Evolutionary conservation across 2,888 invertebrate genomes (phyloP).

Genomic region (Dysmachus trigonus): DNA sequence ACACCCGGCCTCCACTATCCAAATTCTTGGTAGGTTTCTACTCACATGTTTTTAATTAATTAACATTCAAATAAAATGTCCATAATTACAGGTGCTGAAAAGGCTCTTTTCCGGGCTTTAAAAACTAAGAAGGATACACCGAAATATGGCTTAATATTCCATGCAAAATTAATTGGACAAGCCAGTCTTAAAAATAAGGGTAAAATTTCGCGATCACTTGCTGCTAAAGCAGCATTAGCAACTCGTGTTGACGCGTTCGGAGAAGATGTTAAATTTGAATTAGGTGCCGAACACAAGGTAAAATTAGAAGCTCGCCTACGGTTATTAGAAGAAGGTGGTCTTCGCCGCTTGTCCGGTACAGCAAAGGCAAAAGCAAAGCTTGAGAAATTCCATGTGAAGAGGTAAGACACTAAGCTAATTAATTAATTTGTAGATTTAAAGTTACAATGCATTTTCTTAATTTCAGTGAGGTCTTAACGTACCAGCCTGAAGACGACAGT

Average conservation of each 20-base stretch:
- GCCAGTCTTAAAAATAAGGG: conserved; percentile 92
- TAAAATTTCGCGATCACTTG: conserved; percentile 93
- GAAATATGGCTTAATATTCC: conserved; percentile 98
- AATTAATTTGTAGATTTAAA: neutral
- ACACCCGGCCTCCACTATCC: conserved; percentile 96
- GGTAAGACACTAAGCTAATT: conserved; percentile 53
- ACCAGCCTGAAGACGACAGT: conserved; percentile 82
- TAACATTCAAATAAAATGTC: neutral
- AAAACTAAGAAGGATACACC: conserved; percentile 98
- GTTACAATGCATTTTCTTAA: neutral
- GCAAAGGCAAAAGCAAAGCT: conserved; percentile 89
- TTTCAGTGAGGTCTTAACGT: conserved; percentile 78
- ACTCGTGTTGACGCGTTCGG: conserved; percentile 94
- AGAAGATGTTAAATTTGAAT: conserved; percentile 82
- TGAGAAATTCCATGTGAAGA: conserved; percentile 85
- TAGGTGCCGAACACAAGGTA: conserved; percentile 90
- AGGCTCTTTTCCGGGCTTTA: conserved; percentile 94
- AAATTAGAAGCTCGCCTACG: conserved; percentile 84
- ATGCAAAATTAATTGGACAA: conserved; percentile 92
- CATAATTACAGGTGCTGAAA: conserved; percentile 82
- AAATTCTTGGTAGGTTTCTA: conserved; percentile 74
- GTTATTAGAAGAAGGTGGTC: conserved; percentile 85
- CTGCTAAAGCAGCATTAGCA: conserved; percentile 93
- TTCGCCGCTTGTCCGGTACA: conserved; percentile 84
- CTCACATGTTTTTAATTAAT: neutral